Base-by-base conservation (phyloP, 2,888 invertebrate genomes). In the Electrophaes corylata region DNA sequence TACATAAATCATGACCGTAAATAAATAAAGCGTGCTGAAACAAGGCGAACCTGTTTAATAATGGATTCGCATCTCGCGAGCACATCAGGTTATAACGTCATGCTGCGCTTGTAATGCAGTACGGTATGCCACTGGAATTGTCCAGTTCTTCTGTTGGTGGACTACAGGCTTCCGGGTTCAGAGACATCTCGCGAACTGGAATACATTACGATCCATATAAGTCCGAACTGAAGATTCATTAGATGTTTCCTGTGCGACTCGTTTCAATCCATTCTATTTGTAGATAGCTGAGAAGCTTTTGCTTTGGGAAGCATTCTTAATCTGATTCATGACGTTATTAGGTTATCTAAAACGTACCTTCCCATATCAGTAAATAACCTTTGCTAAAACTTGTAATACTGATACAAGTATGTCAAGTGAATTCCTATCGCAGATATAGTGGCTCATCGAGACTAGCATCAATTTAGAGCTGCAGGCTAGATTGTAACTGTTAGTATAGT, bases 111-210 rank as follows among this genome's bases (percentile, higher is more conserved):
- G 71, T 66, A 66, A 67, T 68, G 66, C 64, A 59, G 62, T 64
- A 45, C 59, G 75, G 74, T 71, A 76, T 75, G 78, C 73, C 71
- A 75, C 68, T 73, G 67, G 71, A 72, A 77, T 75, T 72, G 75
- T 74, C 70, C 69, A 77, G 77, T 81, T 86, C 86, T 85, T 81
- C 81, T 86, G 83, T 75, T 75, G 70, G 51, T 33, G 33, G 45
- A 47, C 58, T 49, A 47, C 41, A 41, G 26, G 57, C 52, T 70
- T 65, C 65, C 67, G 66, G 66, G 67, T 69, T 64, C 55, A 58
- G 56, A 56, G 51, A 50, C 56, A 58, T 59, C 53, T 41, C 40
- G 52, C 57, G 45, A 18, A 54, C 59, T 46, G 44, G 60, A 60
- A 56, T 60, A 60, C 44, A 47, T 60, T 44, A 47, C 50, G 23